Percentiles rank a stretch among this genome's conserved stretches.
Evolutionary conservation across 1,140 invertebrate genomes (phyloP).

Genomic region (Nephotettix cincticeps): DNA sequence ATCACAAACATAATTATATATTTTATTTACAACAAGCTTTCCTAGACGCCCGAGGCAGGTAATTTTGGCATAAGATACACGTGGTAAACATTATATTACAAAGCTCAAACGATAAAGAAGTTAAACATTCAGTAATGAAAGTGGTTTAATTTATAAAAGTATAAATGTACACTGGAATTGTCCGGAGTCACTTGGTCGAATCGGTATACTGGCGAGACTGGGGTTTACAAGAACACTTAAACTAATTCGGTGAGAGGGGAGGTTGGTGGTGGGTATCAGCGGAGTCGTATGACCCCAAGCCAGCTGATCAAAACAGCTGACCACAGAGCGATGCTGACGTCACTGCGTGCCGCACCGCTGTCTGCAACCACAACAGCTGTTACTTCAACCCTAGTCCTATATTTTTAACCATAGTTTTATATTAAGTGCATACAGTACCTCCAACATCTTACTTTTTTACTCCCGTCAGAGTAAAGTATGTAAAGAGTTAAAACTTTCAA

Average conservation of each 20-base stretch:
- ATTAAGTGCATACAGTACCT: too few species aligned
- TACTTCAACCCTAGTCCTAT: too few species aligned
- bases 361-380: too few species aligned
- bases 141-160: slow-evolving; percentile 7
- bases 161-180: neutral
- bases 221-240: neutral
- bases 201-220: neutral
- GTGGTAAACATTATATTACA: slow-evolving; percentile 3
- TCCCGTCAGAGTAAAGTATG: too few species aligned
- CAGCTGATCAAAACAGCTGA: neutral
- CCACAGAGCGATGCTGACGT: neutral
- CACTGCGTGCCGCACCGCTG: too few species aligned
- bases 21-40: slow-evolving; percentile 18
- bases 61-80: neutral
- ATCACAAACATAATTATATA: slow-evolving; percentile 20
- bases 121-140: neutral
- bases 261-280: neutral
- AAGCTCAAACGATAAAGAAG: neutral
- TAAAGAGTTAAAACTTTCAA: too few species aligned
- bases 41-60: neutral
- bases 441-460: too few species aligned
- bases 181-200: neutral
- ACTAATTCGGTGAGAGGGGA: neutral
- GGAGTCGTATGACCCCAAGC: neutral
- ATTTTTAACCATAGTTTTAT: too few species aligned